phyloP scores from a whole-genome alignment of 92 coral and sea anemone genomes.

The Siderastrea siderea region DNA sequence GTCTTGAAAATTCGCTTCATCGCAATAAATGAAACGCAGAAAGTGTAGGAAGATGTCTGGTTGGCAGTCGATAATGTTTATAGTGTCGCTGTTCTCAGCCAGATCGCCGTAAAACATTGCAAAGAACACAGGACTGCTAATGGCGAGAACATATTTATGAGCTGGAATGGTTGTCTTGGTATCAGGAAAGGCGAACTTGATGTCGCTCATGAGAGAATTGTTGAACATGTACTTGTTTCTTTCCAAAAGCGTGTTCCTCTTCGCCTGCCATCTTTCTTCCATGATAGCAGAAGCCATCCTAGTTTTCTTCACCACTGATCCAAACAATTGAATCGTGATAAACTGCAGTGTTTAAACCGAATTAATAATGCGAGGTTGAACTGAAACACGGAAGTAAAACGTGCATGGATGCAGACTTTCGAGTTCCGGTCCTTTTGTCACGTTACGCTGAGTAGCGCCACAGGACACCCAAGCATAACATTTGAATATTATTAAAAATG shows the following conservation, averaged over 20 bases:
- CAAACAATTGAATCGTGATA: background rate
- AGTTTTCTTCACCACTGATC: background rate
- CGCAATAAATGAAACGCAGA: conserved; percentile 16
- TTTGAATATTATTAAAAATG: no score
- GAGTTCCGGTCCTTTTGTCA: no score
- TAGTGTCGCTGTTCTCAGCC: background rate
- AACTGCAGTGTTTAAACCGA: no score
- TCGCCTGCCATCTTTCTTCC: conserved; percentile 2
- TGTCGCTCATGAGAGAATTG: conserved; percentile 19
- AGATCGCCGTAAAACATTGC: conserved; percentile 24
- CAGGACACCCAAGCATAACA: no score
- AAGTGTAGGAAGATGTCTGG: conserved; percentile 12
- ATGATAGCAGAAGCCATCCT: background rate
- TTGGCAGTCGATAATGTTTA: conserved; percentile 3
- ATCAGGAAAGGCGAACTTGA: conserved; percentile 23
- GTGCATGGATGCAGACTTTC: no score
- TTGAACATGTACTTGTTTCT: conserved; percentile 14
- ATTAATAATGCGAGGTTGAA: no score
- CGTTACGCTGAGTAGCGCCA: no score
- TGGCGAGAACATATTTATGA: conserved; percentile 32
- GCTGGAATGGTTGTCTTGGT: background rate
- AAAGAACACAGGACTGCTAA: conserved; percentile 17
- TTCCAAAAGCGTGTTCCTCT: conserved; percentile 3
- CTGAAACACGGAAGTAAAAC: background rate
- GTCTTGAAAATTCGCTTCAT: background rate